phyloP scores from a whole-genome alignment of 2,888 invertebrate genomes.

The Andricus quercusramuli region DNA sequence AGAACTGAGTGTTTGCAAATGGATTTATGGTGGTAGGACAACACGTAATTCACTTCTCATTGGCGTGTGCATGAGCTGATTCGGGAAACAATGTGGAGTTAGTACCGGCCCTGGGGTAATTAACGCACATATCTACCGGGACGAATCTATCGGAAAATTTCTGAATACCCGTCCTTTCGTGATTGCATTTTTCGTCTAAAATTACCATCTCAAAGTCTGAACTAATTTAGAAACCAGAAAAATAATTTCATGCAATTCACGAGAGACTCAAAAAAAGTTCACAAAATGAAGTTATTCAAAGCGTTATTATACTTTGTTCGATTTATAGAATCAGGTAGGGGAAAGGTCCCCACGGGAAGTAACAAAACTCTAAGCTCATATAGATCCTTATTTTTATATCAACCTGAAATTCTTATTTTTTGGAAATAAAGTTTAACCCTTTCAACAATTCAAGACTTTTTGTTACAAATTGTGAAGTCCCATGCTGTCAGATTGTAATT shows the following conservation, averaged over 20 bases:
- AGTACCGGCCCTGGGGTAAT: conserved; percentile 57
- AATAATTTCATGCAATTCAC: not conserved
- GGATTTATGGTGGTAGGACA: conserved; percentile 63
- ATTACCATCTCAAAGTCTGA: not conserved
- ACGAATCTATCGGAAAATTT: conserved; percentile 42
- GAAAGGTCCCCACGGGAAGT: too few species aligned
- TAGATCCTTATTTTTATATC: too few species aligned
- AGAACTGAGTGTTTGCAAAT: conserved; percentile 54
- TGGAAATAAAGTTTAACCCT: too few species aligned
- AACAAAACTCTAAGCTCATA: too few species aligned
- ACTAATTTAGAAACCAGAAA: not conserved
- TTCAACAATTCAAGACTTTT: too few species aligned
- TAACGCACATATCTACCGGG: conserved; percentile 62
- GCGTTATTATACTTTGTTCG: too few species aligned
- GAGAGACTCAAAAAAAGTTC: not conserved
- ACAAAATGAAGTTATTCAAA: too few species aligned
- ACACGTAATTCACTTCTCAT: conserved; percentile 65
- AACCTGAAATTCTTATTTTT: too few species aligned
- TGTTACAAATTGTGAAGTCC: too few species aligned
- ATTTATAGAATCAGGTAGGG: too few species aligned
- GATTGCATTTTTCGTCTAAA: not conserved
- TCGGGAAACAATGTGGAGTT: conserved; percentile 40
- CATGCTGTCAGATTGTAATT: too few species aligned
- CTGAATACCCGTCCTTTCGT: conserved; percentile 12
- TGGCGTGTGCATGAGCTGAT: conserved; percentile 59